These are phyloP conservation scores for Poecilia picta DNA, from an alignment of 2,797 vertebrate species.

Conservation along the genomic window DNA sequence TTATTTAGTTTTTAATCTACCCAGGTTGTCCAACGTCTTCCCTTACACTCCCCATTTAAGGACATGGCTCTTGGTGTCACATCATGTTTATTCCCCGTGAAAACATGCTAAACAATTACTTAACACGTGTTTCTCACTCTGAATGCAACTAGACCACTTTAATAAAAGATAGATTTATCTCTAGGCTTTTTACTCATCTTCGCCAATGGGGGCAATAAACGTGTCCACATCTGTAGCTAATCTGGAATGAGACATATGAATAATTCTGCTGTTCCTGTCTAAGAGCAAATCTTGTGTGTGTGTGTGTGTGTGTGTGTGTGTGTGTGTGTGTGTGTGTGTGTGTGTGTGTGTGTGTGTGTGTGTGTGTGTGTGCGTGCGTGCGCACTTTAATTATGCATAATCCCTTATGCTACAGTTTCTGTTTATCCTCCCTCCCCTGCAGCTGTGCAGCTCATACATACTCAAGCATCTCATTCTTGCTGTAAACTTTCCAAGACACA, in stretches of 20 bases:
- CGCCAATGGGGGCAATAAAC: background rate
- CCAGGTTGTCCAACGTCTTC: background rate
- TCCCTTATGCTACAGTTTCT: conserved; percentile 42
- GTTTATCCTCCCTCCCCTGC: conserved; percentile 7
- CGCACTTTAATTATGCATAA: conserved; percentile 64
- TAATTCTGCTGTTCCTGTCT: conserved; percentile 56
- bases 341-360: no score
- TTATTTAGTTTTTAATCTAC: background rate
- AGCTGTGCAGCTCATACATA: conserved; percentile 24
- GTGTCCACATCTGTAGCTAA: conserved; percentile 31
- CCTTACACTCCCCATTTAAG: background rate
- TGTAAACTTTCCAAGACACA: conserved; percentile 17
- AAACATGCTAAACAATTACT: background rate
- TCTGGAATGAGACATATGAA: conserved; percentile 56
- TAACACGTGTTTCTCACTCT: background rate
- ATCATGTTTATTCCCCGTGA: background rate
- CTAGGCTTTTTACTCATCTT: background rate
- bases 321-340: no score
- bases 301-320: conserved; percentile 15
- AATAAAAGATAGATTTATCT: background rate
- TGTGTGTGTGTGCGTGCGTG: no score
- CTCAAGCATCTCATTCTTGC: conserved; percentile 17
- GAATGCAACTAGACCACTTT: background rate
- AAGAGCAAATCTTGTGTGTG: conserved; percentile 37
- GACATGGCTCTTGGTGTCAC: background rate